A percentile compares a stretch with the other conserved stretches of the same genome.
Evolutionary conservation across 2,113 vertebrate species (phyloP).

Genomic region (Nesoenas mayeri): DNA sequence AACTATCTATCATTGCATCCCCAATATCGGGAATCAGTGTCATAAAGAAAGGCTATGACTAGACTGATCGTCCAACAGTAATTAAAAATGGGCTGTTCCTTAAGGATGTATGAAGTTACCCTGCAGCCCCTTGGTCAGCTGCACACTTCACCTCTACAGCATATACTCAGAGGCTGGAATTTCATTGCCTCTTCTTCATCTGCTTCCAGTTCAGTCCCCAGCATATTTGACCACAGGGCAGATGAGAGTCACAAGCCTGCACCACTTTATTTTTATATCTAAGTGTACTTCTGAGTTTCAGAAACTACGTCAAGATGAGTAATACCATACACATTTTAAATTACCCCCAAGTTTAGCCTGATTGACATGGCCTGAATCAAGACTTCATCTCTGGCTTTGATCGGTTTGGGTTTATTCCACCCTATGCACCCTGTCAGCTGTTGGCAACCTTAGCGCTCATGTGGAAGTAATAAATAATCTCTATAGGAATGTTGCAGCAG

Average conservation of each 20-base stretch:
- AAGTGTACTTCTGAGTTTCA: neutral
- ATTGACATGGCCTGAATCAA: neutral
- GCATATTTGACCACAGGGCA: neutral
- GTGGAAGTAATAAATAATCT: conserved; percentile 30
- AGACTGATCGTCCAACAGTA: neutral
- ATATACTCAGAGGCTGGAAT: neutral
- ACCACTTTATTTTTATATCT: neutral
- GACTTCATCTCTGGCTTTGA: neutral
- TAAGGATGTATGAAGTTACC: neutral
- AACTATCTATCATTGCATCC: neutral
- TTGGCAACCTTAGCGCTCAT: rapidly evolving
- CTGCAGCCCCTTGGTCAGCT: neutral
- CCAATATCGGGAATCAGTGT: rapidly evolving
- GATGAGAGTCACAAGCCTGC: neutral
- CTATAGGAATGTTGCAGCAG: neutral
- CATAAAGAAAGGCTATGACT: neutral
- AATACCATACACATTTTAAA: neutral
- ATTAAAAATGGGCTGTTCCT: neutral
- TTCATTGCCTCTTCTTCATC: neutral
- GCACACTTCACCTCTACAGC: neutral
- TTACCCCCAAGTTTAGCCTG: neutral
- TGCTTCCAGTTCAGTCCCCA: neutral
- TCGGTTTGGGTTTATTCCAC: neutral
- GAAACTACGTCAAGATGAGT: neutral
- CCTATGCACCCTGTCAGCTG: neutral